Conservation (phyloP, 2,797 vertebrate species). For the Clamator glandarius region DNA sequence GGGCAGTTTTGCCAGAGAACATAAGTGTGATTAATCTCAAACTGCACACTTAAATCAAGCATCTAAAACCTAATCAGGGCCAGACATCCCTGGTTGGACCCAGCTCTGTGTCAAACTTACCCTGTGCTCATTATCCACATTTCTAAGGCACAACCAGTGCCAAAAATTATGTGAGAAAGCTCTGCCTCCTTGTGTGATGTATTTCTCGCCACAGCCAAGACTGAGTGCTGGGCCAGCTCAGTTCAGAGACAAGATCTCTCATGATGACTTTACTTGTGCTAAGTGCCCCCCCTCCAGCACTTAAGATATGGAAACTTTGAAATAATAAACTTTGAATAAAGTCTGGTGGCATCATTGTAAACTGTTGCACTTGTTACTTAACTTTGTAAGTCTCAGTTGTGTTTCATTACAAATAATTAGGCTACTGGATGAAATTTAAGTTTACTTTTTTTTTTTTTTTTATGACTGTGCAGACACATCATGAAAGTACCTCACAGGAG, state of each 20-base stretch:
- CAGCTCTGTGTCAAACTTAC: background rate
- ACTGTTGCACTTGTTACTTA: background rate
- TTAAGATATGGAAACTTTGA: background rate
- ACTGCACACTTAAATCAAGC: background rate
- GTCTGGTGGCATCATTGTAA: background rate
- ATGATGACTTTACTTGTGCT: background rate
- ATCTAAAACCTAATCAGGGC: background rate
- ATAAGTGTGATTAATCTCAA: background rate
- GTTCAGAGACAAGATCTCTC: background rate
- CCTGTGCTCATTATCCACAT: accelerated
- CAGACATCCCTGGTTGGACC: background rate
- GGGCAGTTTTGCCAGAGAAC: background rate
- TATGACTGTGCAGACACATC: background rate
- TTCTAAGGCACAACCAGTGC: background rate
- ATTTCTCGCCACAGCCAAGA: background rate
- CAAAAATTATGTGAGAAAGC: background rate
- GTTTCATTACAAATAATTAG: background rate
- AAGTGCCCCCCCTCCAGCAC: background rate
- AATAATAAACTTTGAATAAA: background rate
- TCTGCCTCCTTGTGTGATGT: background rate
- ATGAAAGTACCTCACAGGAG: background rate
- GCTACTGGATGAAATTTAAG: background rate
- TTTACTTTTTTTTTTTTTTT: background rate
- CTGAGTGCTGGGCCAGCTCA: background rate
- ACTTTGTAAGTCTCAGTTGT: background rate